Conservation (phyloP, 2,797 vertebrate species). For the Argentina silus region DNA sequence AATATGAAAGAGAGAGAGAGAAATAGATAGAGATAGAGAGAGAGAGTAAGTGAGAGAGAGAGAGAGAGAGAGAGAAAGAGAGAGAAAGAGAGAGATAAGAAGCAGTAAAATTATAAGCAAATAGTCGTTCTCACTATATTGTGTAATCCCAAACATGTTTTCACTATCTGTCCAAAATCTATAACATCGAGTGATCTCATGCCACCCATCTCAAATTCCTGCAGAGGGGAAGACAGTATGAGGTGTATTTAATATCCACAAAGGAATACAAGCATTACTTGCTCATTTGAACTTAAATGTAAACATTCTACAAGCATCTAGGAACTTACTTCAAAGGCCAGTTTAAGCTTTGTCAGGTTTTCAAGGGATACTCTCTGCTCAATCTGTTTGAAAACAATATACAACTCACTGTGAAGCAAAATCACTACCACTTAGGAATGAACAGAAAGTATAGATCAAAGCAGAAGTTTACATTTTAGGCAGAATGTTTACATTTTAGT, state of each 20-base stretch:
- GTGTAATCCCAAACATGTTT: constrained; percentile 70
- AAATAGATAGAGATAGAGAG: neutral
- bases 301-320: neutral
- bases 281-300: neutral
- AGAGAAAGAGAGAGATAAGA: neutral
- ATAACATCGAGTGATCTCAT: constrained; percentile 65
- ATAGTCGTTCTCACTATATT: constrained; percentile 55
- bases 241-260: neutral
- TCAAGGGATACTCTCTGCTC: constrained; percentile 75
- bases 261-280: neutral
- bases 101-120: neutral
- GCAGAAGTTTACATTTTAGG: neutral
- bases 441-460: neutral
- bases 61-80: constrained; percentile 13
- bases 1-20: constrained; percentile 14
- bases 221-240: constrained; percentile 19
- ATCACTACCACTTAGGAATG: neutral
- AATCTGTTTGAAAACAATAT: constrained; percentile 52
- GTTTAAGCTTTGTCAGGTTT: constrained; percentile 72
- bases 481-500: no score
- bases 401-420: neutral
- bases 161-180: constrained; percentile 73
- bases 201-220: constrained; percentile 73
- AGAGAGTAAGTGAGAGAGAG: neutral
- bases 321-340: constrained; percentile 75